Conservation (phyloP, 1,140 invertebrate genomes). For the Megalopta genalis region DNA sequence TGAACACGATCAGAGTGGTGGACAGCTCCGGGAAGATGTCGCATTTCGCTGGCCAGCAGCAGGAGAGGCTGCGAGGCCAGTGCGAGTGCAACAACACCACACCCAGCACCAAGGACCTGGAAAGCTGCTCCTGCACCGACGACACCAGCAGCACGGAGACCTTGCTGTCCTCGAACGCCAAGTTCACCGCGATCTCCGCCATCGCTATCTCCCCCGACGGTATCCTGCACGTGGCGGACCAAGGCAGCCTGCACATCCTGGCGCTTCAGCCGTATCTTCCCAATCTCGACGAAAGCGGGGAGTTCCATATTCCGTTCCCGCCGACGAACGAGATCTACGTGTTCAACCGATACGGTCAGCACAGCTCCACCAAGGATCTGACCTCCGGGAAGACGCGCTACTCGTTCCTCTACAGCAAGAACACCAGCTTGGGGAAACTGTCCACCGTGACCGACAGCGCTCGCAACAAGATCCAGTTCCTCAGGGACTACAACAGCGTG, state of each 20-base stretch:
- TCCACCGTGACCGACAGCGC: slow-evolving; percentile 95
- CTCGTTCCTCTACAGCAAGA: slow-evolving; percentile 97
- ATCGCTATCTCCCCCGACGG: slow-evolving; percentile 96
- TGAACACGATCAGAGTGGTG: slow-evolving; percentile 92
- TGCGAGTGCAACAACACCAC: slow-evolving; percentile 77
- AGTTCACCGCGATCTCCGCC: slow-evolving; percentile 94
- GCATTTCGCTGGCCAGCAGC: slow-evolving; percentile 89
- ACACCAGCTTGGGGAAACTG: slow-evolving; percentile 96
- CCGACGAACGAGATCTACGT: slow-evolving; percentile 95
- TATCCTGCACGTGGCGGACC: slow-evolving; percentile 95
- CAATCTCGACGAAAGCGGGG: slow-evolving; percentile 91
- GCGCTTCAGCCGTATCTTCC: slow-evolving; percentile 95
- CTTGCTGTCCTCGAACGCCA: slow-evolving; percentile 92
- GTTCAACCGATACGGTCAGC: slow-evolving; percentile 96
- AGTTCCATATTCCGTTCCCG: slow-evolving; percentile 95
- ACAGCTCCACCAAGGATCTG: slow-evolving; percentile 94
- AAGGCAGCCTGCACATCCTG: slow-evolving; percentile 93
- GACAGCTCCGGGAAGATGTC: slow-evolving; percentile 91
- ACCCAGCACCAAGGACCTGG: slow-evolving; percentile 73
- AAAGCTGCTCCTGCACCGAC: slow-evolving; percentile 82
- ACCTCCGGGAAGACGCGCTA: slow-evolving; percentile 95
- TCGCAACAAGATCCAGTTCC: slow-evolving; percentile 95
- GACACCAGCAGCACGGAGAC: slow-evolving; percentile 89
- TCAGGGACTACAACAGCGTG: slow-evolving; percentile 93
- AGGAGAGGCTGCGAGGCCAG: slow-evolving; percentile 78